Percentiles rank a stretch among this genome's conserved stretches.
phyloP scores from a whole-genome alignment of 2,888 invertebrate species.

The Brachylomia viminalis region DNA sequence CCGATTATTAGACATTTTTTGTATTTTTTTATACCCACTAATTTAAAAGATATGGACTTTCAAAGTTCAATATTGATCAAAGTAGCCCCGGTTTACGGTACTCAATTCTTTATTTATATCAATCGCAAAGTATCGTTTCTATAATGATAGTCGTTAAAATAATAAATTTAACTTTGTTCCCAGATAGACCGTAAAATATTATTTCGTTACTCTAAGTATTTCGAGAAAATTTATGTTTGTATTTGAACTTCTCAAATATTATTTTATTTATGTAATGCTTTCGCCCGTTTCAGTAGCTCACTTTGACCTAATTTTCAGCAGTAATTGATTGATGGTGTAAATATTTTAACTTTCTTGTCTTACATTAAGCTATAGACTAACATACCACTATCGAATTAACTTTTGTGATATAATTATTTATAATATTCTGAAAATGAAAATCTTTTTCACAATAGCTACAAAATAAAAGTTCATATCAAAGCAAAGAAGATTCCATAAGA shows the following conservation, averaged over 20 bases:
- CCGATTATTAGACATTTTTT: too few relatives aligned
- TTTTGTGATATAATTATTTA: neutral
- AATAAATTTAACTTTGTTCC: constrained; percentile 30
- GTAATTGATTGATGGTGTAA: constrained; percentile 33
- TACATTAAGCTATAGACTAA: constrained; percentile 13
- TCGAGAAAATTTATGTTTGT: neutral
- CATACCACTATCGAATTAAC: neutral
- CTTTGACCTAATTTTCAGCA: constrained; percentile 36
- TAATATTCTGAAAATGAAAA: neutral
- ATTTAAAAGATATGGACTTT: too few relatives aligned
- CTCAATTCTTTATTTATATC: too few relatives aligned
- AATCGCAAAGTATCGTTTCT: neutral
- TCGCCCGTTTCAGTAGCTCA: neutral
- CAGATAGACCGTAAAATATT: neutral
- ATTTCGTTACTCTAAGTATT: neutral
- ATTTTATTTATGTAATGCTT: constrained; percentile 17
- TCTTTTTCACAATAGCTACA: neutral
- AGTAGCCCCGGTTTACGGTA: too few relatives aligned
- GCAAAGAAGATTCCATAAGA: neutral
- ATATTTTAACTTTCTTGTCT: constrained; percentile 42
- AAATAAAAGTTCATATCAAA: neutral
- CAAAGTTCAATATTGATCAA: too few relatives aligned
- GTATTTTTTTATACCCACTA: too few relatives aligned
- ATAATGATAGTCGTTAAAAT: neutral
- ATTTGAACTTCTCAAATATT: constrained; percentile 20